Base-by-base conservation (phyloP, 2,888 invertebrate species). In the Eucera pruinosa region DNA sequence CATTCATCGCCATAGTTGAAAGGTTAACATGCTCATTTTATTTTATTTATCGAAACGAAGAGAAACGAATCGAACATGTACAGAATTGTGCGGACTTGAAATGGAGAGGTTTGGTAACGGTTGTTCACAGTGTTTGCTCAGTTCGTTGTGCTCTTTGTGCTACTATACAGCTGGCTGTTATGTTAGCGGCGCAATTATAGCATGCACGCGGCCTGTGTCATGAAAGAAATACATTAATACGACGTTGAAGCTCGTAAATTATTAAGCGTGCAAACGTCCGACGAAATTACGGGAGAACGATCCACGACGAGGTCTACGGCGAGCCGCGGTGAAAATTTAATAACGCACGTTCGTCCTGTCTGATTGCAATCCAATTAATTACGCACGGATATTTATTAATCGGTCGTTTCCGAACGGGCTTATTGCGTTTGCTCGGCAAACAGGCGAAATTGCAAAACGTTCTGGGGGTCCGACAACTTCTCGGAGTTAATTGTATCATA, bases 291-390 rank as follows among this genome's bases (percentile, higher is more conserved):
- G 66, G 67, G 13, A 60, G 52, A 65, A 66, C 61, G 61, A 68
- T 65, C 61, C 62, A 54, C 41, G 71, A 64, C 52, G 47, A 61
- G 64, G 50, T 73, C 15, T 41, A 41, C 50, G 50, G 61, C 60
- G 60, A 45, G 70, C 60, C 57, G 47, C 52, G 58, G 61, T 68
- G 81, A 80, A 81, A 86, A 86, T 86, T 86, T 86, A 86, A 85
- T 86, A 81, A 78, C 71, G 74, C 74, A 57, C 47, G 65, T 75
- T 67, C 66, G 61, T 75, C 64, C 66, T 70, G 74, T 78, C 73
- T 70, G 82, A 82, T 82, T 81, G 81, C 79, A 68, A 86, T 83
- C 83, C 71, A 78, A 86, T 85, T 85, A 85, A 84, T 86, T 84
- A 79, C 67, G 48, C 66, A 58, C 55, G 64, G 66, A 81, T 85